Percentiles rank a stretch among this genome's conserved stretches.
Evolutionary conservation across 2,888 invertebrate species (phyloP).

Genomic region (Phyllotreta striolata): DNA sequence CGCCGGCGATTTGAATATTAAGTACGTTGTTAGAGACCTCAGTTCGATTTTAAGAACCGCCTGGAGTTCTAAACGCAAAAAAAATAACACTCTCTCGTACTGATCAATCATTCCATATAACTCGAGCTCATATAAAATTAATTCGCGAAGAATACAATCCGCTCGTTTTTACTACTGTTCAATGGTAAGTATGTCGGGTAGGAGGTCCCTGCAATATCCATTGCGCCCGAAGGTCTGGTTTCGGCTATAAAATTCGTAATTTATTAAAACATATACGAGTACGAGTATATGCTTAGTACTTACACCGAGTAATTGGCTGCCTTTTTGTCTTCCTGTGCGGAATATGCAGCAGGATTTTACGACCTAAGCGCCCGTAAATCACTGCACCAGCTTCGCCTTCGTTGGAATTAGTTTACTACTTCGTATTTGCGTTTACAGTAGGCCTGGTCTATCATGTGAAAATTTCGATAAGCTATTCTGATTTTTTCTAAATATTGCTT

Average conservation of each 20-base stretch:
- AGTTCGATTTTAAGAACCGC: constrained; percentile 15
- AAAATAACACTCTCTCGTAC: constrained; percentile 24
- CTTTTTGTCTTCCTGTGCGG: constrained; percentile 4
- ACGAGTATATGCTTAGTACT: no score
- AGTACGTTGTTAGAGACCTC: constrained; percentile 37
- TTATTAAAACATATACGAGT: constrained; percentile 20
- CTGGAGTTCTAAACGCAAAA: constrained; percentile 3
- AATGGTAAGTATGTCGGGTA: constrained; percentile 3
- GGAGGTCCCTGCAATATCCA: constrained; percentile 9
- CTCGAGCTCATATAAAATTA: no score
- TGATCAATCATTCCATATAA: no score
- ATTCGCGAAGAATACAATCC: no score
- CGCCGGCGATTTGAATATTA: constrained; percentile 36
- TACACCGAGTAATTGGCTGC: constrained; percentile 10
- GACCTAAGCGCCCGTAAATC: no score
- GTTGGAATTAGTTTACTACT: no score
- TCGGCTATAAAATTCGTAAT: constrained; percentile 17
- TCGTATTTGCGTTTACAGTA: no score
- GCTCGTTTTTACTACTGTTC: no score
- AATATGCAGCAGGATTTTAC: constrained; percentile 9
- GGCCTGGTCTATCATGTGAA: no score
- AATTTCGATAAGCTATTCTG: no score
- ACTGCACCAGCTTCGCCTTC: no score
- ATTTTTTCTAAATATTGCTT: no score
- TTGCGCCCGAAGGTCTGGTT: constrained; percentile 4